Evolutionary conservation across 2,888 invertebrate genomes (phyloP).

Genomic region (Pocota personata): DNA sequence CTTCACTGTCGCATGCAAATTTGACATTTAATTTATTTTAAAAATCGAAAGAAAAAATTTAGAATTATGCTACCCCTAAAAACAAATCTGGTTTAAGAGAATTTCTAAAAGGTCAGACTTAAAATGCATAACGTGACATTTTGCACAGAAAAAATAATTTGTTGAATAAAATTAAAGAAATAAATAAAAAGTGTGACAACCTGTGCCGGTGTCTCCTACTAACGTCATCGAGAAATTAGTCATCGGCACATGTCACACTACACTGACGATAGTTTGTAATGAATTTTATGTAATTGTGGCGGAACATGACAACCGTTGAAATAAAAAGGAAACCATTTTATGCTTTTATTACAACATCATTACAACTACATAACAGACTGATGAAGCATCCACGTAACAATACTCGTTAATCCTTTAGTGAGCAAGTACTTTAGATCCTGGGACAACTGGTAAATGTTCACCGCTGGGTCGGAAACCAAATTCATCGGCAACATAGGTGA

Average conservation of each 20-base stretch:
- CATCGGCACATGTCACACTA: neutral
- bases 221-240: neutral
- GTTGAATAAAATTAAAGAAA: neutral
- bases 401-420: conserved; percentile 14
- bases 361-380: conserved; percentile 42
- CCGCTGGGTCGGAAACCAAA: conserved; percentile 83
- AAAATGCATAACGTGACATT: conserved; percentile 2
- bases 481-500: conserved; percentile 83
- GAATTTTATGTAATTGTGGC: too few relatives aligned
- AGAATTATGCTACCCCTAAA: neutral
- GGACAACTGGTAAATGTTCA: conserved; percentile 82
- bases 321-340: too few relatives aligned
- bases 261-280: too few relatives aligned
- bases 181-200: neutral
- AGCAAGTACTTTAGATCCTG: too few relatives aligned
- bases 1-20: neutral
- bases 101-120: neutral
- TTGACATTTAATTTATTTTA: neutral
- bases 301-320: too few relatives aligned
- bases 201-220: neutral
- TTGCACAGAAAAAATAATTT: neutral
- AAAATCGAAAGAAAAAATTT: neutral
- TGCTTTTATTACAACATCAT: conserved; percentile 27
- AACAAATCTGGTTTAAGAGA: neutral
- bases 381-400: conserved; percentile 11